Percentiles rank a stretch among this genome's conserved stretches.
Evolutionary conservation across 1,140 invertebrate genomes (phyloP).

Genomic region (Lycorma delicatula): DNA sequence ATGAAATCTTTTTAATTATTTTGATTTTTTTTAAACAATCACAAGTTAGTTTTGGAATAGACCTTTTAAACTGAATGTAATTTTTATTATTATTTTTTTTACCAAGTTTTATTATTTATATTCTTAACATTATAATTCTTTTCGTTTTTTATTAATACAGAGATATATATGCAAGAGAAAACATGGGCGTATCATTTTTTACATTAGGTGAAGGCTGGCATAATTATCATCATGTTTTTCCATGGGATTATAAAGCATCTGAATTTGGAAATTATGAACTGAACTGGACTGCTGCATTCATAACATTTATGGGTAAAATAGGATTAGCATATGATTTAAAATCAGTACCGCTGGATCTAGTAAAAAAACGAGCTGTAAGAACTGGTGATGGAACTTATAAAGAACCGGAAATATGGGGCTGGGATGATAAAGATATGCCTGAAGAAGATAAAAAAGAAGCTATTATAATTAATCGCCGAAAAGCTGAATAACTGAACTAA

Average conservation of each 20-base stretch:
- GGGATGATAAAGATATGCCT: conserved; percentile 35
- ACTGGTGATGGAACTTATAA: no score
- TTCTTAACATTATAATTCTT: no score
- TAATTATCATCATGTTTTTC: conserved; percentile 72
- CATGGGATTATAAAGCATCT: conserved; percentile 59
- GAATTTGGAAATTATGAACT: conserved; percentile 49
- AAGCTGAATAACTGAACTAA: no score
- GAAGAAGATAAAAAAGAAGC: conserved; percentile 28
- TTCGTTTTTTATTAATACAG: not conserved
- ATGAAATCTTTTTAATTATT: no score
- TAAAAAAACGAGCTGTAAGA: conserved; percentile 44
- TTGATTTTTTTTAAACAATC: no score
- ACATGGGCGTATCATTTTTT: conserved; percentile 38
- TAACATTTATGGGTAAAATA: conserved; percentile 44
- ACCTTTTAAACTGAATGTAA: no score
- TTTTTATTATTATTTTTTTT: no score
- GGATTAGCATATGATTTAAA: conserved; percentile 54
- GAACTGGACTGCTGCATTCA: conserved; percentile 41
- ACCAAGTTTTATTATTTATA: no score
- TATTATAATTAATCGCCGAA: conserved; percentile 21
- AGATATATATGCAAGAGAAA: conserved; percentile 37
- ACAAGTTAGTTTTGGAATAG: no score
- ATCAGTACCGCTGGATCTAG: conserved; percentile 43
- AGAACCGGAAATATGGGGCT: no score
- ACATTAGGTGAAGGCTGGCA: conserved; percentile 54